Evolutionary conservation across 2,113 vertebrate genomes (phyloP).

Genomic region (Scortum barcoo): DNA sequence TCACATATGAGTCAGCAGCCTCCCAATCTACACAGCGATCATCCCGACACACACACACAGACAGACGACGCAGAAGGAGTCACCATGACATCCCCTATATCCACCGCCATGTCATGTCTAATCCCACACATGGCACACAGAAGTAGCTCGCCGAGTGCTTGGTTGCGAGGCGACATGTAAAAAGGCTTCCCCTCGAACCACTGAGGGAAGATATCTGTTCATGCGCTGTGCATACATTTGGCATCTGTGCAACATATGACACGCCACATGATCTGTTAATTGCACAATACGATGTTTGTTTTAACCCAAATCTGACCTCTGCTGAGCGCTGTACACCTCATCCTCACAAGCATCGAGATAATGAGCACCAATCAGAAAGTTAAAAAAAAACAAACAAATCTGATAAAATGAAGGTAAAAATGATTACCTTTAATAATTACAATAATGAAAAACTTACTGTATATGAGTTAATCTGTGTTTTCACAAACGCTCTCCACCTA

Average conservation of each 20-base stretch:
- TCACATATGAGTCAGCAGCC: conserved; percentile 20
- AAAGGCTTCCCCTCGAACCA: conserved; percentile 29
- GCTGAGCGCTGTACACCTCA: neutral
- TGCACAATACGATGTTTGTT: conserved; percentile 9
- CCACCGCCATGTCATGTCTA: conserved; percentile 45
- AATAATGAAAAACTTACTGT: neutral
- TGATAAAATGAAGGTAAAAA: neutral
- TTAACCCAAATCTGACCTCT: conserved; percentile 4
- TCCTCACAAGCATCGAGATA: neutral
- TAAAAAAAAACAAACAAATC: neutral
- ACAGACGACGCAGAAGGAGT: conserved; percentile 14
- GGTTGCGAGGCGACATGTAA: conserved; percentile 23
- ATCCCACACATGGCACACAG: conserved; percentile 31
- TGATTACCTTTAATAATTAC: neutral
- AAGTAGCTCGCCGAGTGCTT: conserved; percentile 2
- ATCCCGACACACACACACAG: neutral
- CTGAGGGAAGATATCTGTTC: conserved; percentile 27
- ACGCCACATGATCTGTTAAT: conserved; percentile 53
- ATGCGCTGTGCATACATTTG: conserved; percentile 35
- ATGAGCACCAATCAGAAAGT: neutral
- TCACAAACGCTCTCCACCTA: neutral
- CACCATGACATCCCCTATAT: conserved; percentile 32
- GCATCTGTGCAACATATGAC: conserved; percentile 31
- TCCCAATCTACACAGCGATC: conserved; percentile 23
- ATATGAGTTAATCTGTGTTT: neutral